Percentiles rank a stretch among this genome's conserved stretches.
Conservation (phyloP, 1,140 invertebrate genomes). For the Nephila pilipes region DNA sequence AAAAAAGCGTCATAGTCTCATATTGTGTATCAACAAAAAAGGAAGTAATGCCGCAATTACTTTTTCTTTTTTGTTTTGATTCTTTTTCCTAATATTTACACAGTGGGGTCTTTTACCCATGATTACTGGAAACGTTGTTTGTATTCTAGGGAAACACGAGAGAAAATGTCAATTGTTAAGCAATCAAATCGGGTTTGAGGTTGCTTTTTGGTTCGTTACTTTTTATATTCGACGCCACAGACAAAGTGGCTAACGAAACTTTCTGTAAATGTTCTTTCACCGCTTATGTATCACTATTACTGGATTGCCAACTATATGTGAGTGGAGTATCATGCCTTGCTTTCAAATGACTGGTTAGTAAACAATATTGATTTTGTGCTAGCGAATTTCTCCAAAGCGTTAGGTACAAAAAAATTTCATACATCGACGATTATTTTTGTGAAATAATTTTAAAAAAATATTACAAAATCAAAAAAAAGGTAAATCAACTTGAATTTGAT, state of each 20-base stretch:
- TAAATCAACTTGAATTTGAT: too few species aligned
- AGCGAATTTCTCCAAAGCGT: too few species aligned
- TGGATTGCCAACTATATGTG: not conserved
- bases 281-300: not conserved
- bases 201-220: too few species aligned
- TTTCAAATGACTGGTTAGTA: not conserved
- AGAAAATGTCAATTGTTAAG: not conserved
- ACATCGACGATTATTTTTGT: too few species aligned
- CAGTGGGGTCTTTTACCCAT: conserved; percentile 1
- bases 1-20: not conserved
- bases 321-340: not conserved
- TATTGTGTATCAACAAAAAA: not conserved
- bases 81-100: conserved; percentile 3
- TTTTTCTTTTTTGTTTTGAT: not conserved
- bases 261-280: not conserved
- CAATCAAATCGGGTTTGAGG: not conserved
- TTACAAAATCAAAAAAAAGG: too few species aligned
- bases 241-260: not conserved
- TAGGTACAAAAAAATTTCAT: too few species aligned
- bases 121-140: not conserved
- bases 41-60: not conserved
- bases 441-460: too few species aligned
- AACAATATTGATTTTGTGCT: not conserved
- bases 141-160: not conserved
- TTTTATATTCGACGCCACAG: not conserved